Evolutionary conservation across 2,888 invertebrate genomes (phyloP).

Genomic region (Aphodius granarius): DNA sequence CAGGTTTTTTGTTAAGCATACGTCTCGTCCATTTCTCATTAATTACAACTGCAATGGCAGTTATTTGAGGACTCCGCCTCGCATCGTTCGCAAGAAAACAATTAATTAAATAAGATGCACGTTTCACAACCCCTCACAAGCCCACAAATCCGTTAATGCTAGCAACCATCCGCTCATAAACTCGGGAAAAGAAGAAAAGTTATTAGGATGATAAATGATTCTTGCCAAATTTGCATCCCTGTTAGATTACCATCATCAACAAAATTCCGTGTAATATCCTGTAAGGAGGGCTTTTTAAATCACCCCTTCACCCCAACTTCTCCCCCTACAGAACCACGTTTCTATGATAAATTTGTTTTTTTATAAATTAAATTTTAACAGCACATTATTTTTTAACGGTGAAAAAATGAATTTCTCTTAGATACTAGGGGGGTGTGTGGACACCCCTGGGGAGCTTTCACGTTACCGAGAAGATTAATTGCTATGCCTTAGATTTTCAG

Average conservation of each 20-base stretch:
- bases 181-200: conserved; percentile 22
- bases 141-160: not conserved
- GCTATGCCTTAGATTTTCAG: not conserved
- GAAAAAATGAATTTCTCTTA: not conserved
- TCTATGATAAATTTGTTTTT: conserved; percentile 25
- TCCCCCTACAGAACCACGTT: not conserved
- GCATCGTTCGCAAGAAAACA: conserved; percentile 16
- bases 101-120: conserved; percentile 24
- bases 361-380: conserved; percentile 25
- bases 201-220: conserved; percentile 29
- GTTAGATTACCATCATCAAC: conserved; percentile 32
- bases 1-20: no score
- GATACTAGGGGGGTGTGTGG: not conserved
- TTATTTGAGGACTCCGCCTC: not conserved
- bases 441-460: not conserved
- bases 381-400: conserved; percentile 17
- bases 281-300: conserved; percentile 22
- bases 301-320: not conserved
- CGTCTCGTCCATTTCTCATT: no score
- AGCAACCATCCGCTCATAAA: not conserved
- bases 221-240: conserved; percentile 31
- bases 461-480: not conserved
- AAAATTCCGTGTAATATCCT: conserved; percentile 27
- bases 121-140: not conserved
- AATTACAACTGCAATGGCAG: not conserved